Conservation (phyloP, 2,113 vertebrate genomes). For the Cepphus grylle region DNA sequence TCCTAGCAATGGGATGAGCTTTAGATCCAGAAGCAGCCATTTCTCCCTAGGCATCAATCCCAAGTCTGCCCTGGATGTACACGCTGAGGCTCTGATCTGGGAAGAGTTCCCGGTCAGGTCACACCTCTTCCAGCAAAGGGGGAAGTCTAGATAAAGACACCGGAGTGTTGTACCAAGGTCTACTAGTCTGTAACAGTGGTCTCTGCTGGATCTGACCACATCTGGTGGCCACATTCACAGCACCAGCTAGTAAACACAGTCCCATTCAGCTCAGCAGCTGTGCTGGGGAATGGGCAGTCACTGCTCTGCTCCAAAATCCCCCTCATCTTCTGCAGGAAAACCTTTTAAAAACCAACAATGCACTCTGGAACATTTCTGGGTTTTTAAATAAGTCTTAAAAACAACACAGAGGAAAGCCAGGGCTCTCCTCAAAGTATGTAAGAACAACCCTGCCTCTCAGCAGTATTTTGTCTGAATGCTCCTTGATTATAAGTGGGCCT, state of each 20-base stretch:
- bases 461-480: background rate
- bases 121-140: background rate
- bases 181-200: background rate
- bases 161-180: background rate
- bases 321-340: background rate
- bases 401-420: background rate
- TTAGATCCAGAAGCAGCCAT: background rate
- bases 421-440: background rate
- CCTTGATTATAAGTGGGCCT: background rate
- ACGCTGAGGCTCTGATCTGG: background rate
- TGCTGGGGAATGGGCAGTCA: background rate
- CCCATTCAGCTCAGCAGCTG: background rate
- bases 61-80: accelerated
- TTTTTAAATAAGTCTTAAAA: background rate
- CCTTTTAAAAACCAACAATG: background rate
- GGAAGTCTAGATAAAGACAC: background rate
- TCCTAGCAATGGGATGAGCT: background rate
- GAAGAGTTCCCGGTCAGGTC: background rate
- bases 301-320: background rate
- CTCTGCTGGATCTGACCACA: background rate
- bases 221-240: background rate
- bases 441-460: background rate
- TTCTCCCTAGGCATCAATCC: background rate
- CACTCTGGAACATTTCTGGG: background rate
- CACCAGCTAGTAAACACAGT: background rate